Evolutionary conservation across 1,140 invertebrate genomes (phyloP), one percentile per base, ranked within the genome.

Genomic region (Drosophila suzukii): DNA sequence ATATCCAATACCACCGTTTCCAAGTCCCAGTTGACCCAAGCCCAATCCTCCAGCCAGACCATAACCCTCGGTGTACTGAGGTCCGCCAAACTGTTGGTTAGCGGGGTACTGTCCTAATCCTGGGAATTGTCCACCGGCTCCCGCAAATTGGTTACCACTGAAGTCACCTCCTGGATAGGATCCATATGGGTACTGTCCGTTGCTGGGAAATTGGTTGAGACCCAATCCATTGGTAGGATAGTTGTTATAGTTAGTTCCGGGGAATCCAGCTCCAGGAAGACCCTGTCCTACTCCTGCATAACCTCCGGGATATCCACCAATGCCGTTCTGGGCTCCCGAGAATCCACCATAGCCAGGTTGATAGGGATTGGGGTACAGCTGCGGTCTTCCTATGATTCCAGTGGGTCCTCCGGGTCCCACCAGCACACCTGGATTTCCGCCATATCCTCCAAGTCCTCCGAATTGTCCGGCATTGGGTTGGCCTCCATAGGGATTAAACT

Each of bases 361-460:
- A 47, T 84, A 88, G 1, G 51, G 49, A 24, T 27, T 47, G 1
- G 84, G 88, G 62, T 78, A 89, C 5, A 73, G 5, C 0, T 73
- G 78, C n/a, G 67, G 59, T 30, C 91, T 58, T 2, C 94, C 94
- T 41, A 94, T 93, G 15, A 93, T 88, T 4, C 94, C 94, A 0
- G 93, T 94, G 7, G 94, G 94, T 56, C 94, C 94, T 3, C 93
- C 93, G 2, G 94, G 94, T 4, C 94, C 94, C 0, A 94, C 93
- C 2, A 95, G 85, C 6, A 95, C 79, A 5, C 94, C 93, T 0
- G 84, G 84, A 70, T 56, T 92, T 6, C 84, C 81, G 4, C 78
- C 75, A 49, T 72, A 72, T 1, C 68, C 68, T 3, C 84, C 78
- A 34, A 49, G 32, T 10, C 81, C 72, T 8, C 58, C 60, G 24